Conservation (phyloP, 2,797 vertebrate genomes). For the Syncerus caffer region DNA sequence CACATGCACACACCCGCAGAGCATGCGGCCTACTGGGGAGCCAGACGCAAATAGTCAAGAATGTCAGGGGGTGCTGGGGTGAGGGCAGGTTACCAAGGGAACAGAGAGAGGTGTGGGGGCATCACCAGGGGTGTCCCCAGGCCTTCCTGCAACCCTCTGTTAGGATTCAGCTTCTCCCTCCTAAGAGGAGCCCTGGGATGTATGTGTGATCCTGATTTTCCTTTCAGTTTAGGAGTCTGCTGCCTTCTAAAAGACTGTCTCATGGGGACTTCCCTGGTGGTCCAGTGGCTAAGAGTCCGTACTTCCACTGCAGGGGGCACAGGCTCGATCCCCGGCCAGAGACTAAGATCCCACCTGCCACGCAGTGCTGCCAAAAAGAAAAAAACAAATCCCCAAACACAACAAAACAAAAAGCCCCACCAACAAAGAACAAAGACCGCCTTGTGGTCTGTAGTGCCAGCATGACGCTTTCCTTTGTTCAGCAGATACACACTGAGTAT, state of each 20-base stretch:
- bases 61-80: neutral
- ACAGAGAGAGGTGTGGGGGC: neutral
- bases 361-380: neutral
- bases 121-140: neutral
- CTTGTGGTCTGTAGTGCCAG: rapidly evolving
- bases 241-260: neutral
- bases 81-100: neutral
- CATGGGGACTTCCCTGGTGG: rapidly evolving
- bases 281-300: neutral
- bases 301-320: neutral
- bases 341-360: neutral
- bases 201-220: neutral
- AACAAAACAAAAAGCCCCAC: too few relatives aligned
- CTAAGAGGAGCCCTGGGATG: neutral
- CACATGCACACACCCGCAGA: rapidly evolving
- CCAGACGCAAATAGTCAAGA: neutral
- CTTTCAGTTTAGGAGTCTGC: neutral
- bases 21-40: neutral
- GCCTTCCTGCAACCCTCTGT: neutral
- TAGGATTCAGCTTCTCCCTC: neutral
- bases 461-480: neutral
- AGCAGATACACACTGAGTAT: neutral
- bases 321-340: neutral
- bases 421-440: neutral
- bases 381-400: neutral